Conservation (phyloP, 2,888 invertebrate genomes). For the Lochmaea capreae region DNA sequence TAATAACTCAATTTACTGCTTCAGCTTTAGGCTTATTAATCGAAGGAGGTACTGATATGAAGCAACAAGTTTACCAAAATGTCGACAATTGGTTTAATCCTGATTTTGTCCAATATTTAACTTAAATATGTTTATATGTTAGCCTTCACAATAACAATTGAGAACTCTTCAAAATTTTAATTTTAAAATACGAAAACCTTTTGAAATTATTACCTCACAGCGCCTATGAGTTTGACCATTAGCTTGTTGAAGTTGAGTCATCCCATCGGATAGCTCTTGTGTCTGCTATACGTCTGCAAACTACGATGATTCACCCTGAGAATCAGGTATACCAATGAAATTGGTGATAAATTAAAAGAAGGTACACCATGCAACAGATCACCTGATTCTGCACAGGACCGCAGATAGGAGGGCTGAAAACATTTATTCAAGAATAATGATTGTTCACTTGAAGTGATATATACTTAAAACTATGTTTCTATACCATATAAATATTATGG, state of each 20-base stretch:
- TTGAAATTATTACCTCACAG: background rate
- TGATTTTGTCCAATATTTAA: too few relatives aligned
- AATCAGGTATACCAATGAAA: conserved; percentile 47
- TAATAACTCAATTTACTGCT: too few relatives aligned
- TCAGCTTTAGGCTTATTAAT: too few relatives aligned
- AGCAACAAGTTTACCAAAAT: too few relatives aligned
- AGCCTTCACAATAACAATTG: too few relatives aligned
- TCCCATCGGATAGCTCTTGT: conserved; percentile 40
- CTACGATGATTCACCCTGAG: conserved; percentile 45
- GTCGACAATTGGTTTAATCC: too few relatives aligned
- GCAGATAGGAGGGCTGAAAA: conserved; percentile 11
- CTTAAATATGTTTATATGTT: too few relatives aligned
- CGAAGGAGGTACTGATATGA: too few relatives aligned
- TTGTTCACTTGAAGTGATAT: too few relatives aligned
- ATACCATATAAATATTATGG: too few relatives aligned
- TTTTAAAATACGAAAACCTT: background rate
- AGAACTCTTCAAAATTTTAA: too few relatives aligned
- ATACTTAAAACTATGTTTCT: too few relatives aligned
- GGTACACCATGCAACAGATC: conserved; percentile 30
- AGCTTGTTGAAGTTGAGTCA: conserved; percentile 49
- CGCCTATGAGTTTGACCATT: conserved; percentile 60
- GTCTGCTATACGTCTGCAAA: conserved; percentile 47
- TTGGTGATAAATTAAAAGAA: conserved; percentile 42
- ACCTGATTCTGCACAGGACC: conserved; percentile 37
- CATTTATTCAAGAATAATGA: background rate